Evolutionary conservation across 2,797 vertebrate genomes (phyloP).

Genomic region (Periophthalmus magnuspinnatus): DNA sequence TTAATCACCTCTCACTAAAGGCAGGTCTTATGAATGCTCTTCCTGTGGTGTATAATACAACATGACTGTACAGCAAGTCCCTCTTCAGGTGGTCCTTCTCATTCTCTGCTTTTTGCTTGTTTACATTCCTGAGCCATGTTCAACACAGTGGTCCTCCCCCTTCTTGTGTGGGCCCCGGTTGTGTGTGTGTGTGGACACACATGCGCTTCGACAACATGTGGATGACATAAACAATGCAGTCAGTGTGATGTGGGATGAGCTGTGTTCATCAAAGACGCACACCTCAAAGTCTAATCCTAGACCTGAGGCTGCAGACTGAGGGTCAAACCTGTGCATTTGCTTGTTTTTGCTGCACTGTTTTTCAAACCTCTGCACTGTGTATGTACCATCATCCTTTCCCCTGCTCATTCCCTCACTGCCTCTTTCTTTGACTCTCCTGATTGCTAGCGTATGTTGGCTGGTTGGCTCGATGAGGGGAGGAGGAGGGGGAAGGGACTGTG

Average conservation of each 20-base stretch:
- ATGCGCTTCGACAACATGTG: slow-evolving; percentile 67
- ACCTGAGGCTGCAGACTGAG: slow-evolving; percentile 6
- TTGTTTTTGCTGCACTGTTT: slow-evolving; percentile 22
- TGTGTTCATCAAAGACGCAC: slow-evolving; percentile 12
- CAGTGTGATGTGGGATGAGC: slow-evolving; percentile 21
- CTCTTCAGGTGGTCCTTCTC: slow-evolving; percentile 22
- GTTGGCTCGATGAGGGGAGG: slow-evolving; percentile 39
- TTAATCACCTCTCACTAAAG: background rate
- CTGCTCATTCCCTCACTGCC: slow-evolving; percentile 30
- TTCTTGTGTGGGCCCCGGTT: slow-evolving; percentile 69
- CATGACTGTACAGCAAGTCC: slow-evolving; percentile 22
- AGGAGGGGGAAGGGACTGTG: slow-evolving; percentile 70
- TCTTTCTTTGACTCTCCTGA: slow-evolving; percentile 65
- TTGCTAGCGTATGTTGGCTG: slow-evolving; percentile 71
- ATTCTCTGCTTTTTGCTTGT: slow-evolving; percentile 58
- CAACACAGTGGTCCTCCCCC: slow-evolving; percentile 64
- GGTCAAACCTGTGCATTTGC: slow-evolving; percentile 23
- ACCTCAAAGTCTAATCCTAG: background rate
- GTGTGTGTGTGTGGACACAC: slow-evolving; percentile 8
- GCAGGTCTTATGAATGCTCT: background rate
- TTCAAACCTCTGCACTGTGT: slow-evolving; percentile 34
- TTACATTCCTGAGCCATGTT: slow-evolving; percentile 77
- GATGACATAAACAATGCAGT: slow-evolving; percentile 62
- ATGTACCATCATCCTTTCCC: slow-evolving; percentile 36
- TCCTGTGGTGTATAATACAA: background rate